Evolutionary conservation across 2,797 vertebrate genomes (phyloP).

Genomic region (Falco columbarius): DNA sequence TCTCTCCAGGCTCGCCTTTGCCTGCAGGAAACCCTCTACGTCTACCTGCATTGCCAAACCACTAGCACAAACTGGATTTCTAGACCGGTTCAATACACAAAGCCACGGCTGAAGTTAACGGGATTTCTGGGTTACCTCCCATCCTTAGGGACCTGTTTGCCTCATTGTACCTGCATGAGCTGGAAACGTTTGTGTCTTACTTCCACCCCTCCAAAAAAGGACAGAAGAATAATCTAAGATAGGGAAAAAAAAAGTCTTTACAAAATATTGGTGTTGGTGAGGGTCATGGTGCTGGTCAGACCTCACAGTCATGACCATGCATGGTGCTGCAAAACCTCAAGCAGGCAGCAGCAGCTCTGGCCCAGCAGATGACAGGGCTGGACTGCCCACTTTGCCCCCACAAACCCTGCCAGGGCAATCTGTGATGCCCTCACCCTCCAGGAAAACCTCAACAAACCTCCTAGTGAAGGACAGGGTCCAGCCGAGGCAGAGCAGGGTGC

Average conservation of each 20-base stretch:
- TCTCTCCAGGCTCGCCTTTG: neutral
- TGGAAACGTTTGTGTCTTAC: neutral
- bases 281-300: neutral
- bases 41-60: neutral
- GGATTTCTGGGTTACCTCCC: neutral
- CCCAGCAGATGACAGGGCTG: no score
- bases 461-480: neutral
- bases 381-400: neutral
- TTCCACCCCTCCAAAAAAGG: neutral
- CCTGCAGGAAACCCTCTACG: neutral
- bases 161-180: rapidly evolving
- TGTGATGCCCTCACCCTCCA: neutral
- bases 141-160: neutral
- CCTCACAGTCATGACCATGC: no score
- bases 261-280: neutral
- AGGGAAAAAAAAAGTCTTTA: neutral
- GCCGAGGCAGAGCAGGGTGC: neutral
- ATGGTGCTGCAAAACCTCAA: neutral
- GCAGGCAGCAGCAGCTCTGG: neutral
- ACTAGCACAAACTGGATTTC: neutral
- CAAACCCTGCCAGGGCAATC: neutral
- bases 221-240: neutral
- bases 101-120: neutral
- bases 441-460: neutral
- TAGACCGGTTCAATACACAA: neutral